Evolutionary conservation across 2,797 vertebrate genomes (phyloP).

Genomic region (Lates japonicus): DNA sequence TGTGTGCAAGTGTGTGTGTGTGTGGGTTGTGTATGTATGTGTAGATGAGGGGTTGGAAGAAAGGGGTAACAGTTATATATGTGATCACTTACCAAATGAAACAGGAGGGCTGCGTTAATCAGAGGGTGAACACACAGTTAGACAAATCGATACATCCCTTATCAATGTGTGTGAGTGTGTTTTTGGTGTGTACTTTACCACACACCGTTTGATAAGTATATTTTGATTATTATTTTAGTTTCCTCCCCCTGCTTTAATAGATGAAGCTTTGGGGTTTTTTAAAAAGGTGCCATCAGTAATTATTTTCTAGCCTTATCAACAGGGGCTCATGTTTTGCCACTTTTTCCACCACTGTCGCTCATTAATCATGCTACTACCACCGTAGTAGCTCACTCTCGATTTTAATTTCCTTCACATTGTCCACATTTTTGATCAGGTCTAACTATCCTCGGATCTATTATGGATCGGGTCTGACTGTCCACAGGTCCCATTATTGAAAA

Average conservation of each 20-base stretch:
- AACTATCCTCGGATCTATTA: too few relatives aligned
- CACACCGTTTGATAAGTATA: slow-evolving; percentile 11
- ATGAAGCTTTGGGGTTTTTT: neutral
- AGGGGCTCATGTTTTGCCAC: neutral
- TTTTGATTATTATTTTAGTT: neutral
- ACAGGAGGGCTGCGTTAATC: slow-evolving; percentile 90
- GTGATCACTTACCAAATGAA: slow-evolving; percentile 89
- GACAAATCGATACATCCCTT: slow-evolving; percentile 70
- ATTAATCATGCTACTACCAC: too few relatives aligned
- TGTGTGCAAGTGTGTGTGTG: slow-evolving; percentile 18
- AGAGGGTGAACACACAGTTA: slow-evolving; percentile 88
- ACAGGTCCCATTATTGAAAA: too few relatives aligned
- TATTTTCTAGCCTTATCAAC: neutral
- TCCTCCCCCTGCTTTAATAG: neutral
- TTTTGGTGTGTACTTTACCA: neutral
- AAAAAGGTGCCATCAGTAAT: slow-evolving; percentile 7
- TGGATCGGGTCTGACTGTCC: too few relatives aligned
- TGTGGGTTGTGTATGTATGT: slow-evolving; percentile 44
- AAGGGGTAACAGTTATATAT: slow-evolving; percentile 74
- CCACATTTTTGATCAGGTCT: too few relatives aligned
- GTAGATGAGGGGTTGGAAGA: slow-evolving; percentile 53
- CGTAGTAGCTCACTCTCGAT: too few relatives aligned
- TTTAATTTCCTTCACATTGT: too few relatives aligned
- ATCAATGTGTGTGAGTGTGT: slow-evolving; percentile 39
- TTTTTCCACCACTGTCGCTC: too few relatives aligned